Evolutionary conservation across 2,797 vertebrate species (phyloP), one percentile per base, ranked within the genome.

Genomic region (Nothura maculosa): DNA sequence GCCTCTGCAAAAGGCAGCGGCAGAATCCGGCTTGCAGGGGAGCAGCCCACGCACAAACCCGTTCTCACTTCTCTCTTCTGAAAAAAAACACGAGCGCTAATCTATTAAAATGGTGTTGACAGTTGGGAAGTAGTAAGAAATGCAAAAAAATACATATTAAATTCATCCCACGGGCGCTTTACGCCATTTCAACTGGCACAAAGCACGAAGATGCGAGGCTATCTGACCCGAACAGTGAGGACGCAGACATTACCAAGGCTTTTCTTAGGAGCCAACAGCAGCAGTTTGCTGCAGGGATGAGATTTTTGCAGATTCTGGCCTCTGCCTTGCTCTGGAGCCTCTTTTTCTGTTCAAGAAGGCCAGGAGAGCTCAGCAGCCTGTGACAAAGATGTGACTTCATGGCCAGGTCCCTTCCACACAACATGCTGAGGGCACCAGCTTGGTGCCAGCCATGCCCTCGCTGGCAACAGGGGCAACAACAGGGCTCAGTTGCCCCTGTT

Each of bases 181-280:
- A 74, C 36, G 21, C 28, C 11, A 24, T 86, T 92, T 82, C 62
- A 85, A 61, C 24, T 81, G 30, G 28, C 38, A 63, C 3, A 1
- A 52, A 1, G 5, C 2, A 25, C 9, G 42, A 50, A 82, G 72
- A 81, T 24, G 19, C 55, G 76, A 85, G 93, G 48, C 45, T 61
- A 62, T 14, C 74, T 40, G 48, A 87, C 83, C 50, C 88, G 85
- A 85, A 66, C 1, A 43, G 42, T 1, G 8, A 85, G 38, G 69
- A 52, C 66, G 87, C 58, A 91, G 93, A 54, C 19, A 13, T 8
- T 85, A 48, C 54, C 87, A 94, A 90, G 43, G 58, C 19, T 92
- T 74, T 75, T 36, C 61, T 45, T 91, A 14, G 70, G 77, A 84
- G 78, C 81, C 45, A 81, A 85, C 61, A 89, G 82, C 64, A 76